Base-by-base conservation (phyloP, 2,888 invertebrate species). In the Lathronympha strigana region DNA sequence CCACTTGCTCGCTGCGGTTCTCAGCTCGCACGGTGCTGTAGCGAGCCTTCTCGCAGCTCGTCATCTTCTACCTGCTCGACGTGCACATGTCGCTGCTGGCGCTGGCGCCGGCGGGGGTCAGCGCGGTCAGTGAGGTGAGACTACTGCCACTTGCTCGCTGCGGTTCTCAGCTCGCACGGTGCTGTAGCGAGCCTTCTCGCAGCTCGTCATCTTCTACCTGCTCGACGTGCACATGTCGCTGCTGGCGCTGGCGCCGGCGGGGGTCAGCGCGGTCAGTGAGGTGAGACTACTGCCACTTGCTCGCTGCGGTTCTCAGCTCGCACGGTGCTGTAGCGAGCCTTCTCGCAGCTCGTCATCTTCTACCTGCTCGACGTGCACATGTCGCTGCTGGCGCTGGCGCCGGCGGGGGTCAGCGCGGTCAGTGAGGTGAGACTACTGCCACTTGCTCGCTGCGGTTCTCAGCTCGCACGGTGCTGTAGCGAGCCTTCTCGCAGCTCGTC, bases 131-230 rank as follows among this genome's bases (percentile, higher is more conserved):
- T 13, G 9, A 36, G 3, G 9, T 36, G 36, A 36, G n/a, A n/a
- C n/a, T 43, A 19, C 43, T 2, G 95, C 94, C 31, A 95, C 96
- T n/a, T n/a, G n/a, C n/a, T n/a, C n/a, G n/a, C 0, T 95, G 99
- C 88, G 97, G 96, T 43, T 97, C 88, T 99, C 99, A 0, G 94
- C 95, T 1, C 94, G 97, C 67, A 97, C 97, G 0, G 96, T 99
- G 25, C 81, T 98, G 36, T 99, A 99, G 99, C 93, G 98, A 61
- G 97, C 97, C 1, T 97, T 99, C 84, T 98, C 98, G 55, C 97
- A 98, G 86, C 91, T 95, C 23, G 94, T 99, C 31, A 95, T 99
- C 73, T 98, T 99, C 84, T 91, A 98, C 83, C 92, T 99, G 23
- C 75, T 97, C 72, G 98, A 99, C 78, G 97, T n/a, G 38, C 6